Evolutionary conservation across 2,113 vertebrate genomes (phyloP), one percentile per base, ranked within the genome.

Genomic region (Xenopus borealis): DNA sequence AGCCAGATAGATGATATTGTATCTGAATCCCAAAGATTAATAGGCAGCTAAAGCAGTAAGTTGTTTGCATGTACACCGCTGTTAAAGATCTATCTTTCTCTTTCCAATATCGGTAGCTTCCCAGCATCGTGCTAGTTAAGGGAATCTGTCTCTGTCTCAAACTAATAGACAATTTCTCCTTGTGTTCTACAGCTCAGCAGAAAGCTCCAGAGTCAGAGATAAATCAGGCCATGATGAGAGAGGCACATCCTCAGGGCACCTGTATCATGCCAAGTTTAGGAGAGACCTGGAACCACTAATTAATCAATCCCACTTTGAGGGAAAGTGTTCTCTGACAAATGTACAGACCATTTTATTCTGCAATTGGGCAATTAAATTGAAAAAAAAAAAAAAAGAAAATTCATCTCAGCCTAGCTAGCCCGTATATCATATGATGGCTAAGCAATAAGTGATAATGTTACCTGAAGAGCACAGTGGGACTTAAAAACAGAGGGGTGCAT

Each of bases 201-300:
- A 77, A 77, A 70, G 47, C 74, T 70, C 13, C 66, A 77, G 67
- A 70, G 59, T 53, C 20, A 77, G 17, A 68, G 58, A 70, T 77
- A 77, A 77, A 77, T 77, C 74, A 77, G 67, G 40, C 47, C 16
- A 69, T 53, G 66, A 64, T 77, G 67, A 77, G 61, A 77, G 74
- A 70, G 67, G 74, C 57, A 77, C 47, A 70, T 77, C 74, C 66
- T 77, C 33, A 52, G 74, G 74, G 74, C 33, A 10, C 33, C 66
- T 63, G 64, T 52, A 64, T 64, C 61, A 57, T 77, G 74, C 74
- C 73, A 75, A 75, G 66, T 12, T 19, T 44, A 33, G 46, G 45
- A 69, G 69, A 69, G n/a, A 45, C 45, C 17, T 53, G 44, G 58
- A 69, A 63, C 45, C 50, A 47, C 66, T 75, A 69, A 69, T 75